Evolutionary conservation across 1,140 invertebrate genomes (phyloP).

Genomic region (Sesamia nonagrioides): DNA sequence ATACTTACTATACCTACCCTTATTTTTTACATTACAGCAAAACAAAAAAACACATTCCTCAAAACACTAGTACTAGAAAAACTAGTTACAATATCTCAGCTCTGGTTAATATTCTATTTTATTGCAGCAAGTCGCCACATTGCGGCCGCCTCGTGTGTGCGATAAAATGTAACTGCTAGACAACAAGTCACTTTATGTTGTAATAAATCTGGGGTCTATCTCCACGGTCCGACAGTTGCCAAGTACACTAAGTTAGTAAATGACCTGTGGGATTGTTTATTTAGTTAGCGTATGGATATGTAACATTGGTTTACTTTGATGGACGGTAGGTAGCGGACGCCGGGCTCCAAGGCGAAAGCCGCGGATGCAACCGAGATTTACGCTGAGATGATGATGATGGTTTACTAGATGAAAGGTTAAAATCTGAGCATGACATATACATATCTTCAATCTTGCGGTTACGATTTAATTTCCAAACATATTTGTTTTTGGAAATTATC

Average conservation of each 20-base stretch:
- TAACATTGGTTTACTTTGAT: no score
- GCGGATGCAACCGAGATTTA: no score
- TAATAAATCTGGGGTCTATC: conserved; percentile 17
- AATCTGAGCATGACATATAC: no score
- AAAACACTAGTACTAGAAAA: not conserved
- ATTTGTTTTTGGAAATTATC: no score
- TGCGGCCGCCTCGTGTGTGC: not conserved
- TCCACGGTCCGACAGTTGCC: not conserved
- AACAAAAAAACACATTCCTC: not conserved
- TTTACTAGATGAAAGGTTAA: no score
- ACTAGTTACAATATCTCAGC: not conserved
- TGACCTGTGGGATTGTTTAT: not conserved
- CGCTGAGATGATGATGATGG: no score
- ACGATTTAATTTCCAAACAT: no score
- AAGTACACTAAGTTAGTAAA: not conserved
- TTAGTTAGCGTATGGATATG: not conserved
- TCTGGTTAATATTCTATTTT: conserved; percentile 15
- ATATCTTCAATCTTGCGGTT: no score
- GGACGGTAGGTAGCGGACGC: no score
- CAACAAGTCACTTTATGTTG: conserved; percentile 14
- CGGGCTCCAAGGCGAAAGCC: no score
- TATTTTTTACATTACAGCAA: not conserved
- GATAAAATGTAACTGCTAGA: conserved; percentile 16
- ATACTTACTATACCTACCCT: no score
- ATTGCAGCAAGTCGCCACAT: not conserved